Conservation (phyloP, 1,140 invertebrate genomes). For the Pemphigus obesinymphae region DNA sequence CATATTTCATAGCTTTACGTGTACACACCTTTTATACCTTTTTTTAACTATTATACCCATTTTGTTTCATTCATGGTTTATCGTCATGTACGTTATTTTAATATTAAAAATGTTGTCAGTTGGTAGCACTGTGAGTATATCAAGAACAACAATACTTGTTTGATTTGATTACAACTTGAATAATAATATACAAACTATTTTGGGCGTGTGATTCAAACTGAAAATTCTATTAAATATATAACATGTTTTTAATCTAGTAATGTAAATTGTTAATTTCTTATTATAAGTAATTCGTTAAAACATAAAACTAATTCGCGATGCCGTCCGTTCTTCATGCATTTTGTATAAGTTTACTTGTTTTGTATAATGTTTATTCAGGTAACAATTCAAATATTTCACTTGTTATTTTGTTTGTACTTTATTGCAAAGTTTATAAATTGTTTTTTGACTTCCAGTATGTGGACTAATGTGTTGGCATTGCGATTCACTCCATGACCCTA, state of each 20-base stretch:
- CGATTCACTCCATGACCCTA: slow-evolving; percentile 79
- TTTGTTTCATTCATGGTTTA: too few relatives aligned
- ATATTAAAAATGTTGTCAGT: not conserved
- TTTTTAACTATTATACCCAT: too few relatives aligned
- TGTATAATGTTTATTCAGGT: slow-evolving; percentile 27
- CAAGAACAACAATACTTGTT: slow-evolving; percentile 1
- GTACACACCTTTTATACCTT: too few relatives aligned
- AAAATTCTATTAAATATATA: not conserved
- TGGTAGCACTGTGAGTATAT: not conserved
- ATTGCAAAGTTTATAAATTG: not conserved
- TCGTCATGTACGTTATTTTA: too few relatives aligned
- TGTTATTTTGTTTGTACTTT: not conserved
- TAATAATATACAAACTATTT: slow-evolving; percentile 20
- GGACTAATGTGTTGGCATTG: slow-evolving; percentile 90
- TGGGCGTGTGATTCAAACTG: slow-evolving; percentile 25
- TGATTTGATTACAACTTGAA: slow-evolving; percentile 3
- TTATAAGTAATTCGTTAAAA: not conserved
- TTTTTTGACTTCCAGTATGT: slow-evolving; percentile 54
- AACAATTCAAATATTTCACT: not conserved
- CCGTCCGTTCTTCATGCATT: not conserved
- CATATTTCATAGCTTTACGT: too few relatives aligned
- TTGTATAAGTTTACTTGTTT: not conserved
- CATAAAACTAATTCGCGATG: not conserved
- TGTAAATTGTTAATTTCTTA: not conserved
- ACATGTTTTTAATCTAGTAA: not conserved